Conservation (phyloP, 2,888 invertebrate species). For the Cephus sareptanus region DNA sequence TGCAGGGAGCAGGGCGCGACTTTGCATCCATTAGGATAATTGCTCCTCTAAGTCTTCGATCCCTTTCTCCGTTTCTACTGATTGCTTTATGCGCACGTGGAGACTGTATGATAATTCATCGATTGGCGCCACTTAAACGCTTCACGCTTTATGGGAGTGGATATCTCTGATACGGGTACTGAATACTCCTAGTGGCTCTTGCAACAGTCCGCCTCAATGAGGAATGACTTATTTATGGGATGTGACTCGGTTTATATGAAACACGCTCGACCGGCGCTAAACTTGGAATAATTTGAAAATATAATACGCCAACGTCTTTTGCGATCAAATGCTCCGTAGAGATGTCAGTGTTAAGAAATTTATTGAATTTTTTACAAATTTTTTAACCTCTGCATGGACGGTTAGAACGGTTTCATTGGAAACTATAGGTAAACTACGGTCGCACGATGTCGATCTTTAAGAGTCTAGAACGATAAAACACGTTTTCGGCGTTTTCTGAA, state of each 20-base stretch:
- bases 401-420: background rate
- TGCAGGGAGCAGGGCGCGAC: slow-evolving; percentile 60
- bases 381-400: background rate
- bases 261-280: background rate
- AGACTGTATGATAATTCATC: slow-evolving; percentile 39
- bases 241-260: background rate
- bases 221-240: background rate
- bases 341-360: background rate
- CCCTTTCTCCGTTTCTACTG: slow-evolving; percentile 12
- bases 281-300: background rate
- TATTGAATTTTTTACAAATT: background rate
- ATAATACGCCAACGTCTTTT: background rate
- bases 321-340: background rate
- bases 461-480: background rate
- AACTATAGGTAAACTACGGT: background rate
- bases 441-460: background rate
- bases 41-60: slow-evolving; percentile 56
- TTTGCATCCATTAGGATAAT: slow-evolving; percentile 67
- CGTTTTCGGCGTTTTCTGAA: background rate
- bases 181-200: background rate
- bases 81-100: slow-evolving; percentile 45
- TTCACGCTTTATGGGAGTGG: background rate
- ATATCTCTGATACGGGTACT: background rate
- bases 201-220: background rate
- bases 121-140: slow-evolving; percentile 27